Conservation (phyloP, 2,113 vertebrate species). For the Echinops telfairi region DNA sequence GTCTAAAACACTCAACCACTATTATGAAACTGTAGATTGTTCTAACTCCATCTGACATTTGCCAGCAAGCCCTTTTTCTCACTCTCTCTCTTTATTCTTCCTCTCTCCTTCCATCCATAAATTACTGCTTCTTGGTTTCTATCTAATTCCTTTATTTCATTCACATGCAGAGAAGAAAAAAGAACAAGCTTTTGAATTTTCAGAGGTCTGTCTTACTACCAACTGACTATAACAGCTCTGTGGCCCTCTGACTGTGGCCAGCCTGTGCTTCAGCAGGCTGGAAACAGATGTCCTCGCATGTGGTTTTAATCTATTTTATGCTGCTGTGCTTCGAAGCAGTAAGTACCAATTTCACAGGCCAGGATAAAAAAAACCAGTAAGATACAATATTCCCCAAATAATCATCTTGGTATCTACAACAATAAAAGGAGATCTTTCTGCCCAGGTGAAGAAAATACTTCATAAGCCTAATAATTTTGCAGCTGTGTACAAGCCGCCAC, state of each 20-base stretch:
- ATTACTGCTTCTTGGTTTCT: not conserved
- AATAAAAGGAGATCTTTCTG: constrained; percentile 74
- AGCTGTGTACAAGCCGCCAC: constrained; percentile 72
- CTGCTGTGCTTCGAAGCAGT: constrained; percentile 79
- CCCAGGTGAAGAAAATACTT: constrained; percentile 81
- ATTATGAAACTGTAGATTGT: constrained; percentile 19
- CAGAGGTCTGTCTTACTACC: constrained; percentile 15
- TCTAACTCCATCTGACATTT: constrained; percentile 29
- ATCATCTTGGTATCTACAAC: constrained; percentile 45
- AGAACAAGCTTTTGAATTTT: not conserved
- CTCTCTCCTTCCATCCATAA: not conserved
- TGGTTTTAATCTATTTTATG: constrained; percentile 79
- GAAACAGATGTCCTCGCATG: constrained; percentile 64
- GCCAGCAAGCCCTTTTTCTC: not conserved
- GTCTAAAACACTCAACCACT: constrained; percentile 60
- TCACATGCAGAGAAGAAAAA: not conserved
- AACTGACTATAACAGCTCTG: constrained; percentile 6
- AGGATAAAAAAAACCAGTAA: constrained; percentile 59
- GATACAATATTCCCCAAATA: constrained; percentile 56
- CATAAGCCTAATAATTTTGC: constrained; percentile 71
- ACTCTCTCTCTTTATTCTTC: not conserved
- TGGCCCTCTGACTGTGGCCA: constrained; percentile 43
- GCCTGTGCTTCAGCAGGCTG: constrained; percentile 56
- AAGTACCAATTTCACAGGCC: constrained; percentile 66
- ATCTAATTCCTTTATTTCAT: constrained; percentile 29